Evolutionary conservation across 2,888 invertebrate genomes (phyloP).

Genomic region (Pammene aurita): DNA sequence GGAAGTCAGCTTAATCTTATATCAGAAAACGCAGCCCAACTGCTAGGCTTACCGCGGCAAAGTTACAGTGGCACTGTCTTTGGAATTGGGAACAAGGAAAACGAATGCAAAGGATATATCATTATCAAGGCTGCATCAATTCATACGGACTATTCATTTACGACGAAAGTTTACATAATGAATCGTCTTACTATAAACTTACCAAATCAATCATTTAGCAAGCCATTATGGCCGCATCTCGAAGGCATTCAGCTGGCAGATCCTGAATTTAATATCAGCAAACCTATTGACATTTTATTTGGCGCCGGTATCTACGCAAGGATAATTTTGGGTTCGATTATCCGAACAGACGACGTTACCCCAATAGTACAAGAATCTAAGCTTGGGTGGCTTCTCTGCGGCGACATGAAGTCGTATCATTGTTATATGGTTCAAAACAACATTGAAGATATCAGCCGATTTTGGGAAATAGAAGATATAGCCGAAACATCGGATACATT

Average conservation of each 20-base stretch:
- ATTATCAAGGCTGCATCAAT: background rate
- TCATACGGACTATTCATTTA: background rate
- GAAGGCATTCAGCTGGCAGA: background rate
- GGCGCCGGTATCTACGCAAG: background rate
- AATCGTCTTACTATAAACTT: background rate
- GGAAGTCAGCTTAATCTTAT: background rate
- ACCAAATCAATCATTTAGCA: background rate
- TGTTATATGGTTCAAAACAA: background rate
- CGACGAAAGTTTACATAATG: background rate
- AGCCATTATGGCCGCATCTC: background rate
- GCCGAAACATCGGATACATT: background rate
- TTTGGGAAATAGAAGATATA: background rate
- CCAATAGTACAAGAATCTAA: background rate
- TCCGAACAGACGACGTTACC: background rate
- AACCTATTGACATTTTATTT: background rate
- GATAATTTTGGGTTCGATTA: background rate
- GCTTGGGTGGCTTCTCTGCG: background rate
- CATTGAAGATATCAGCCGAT: background rate
- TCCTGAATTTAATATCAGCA: background rate
- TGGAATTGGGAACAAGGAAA: background rate
- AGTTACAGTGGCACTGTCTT: background rate
- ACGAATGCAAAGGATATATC: background rate
- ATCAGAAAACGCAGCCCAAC: slow-evolving; percentile 2
- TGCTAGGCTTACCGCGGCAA: no score
- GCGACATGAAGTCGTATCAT: background rate